Base-by-base conservation (phyloP, 2,888 invertebrate species). In the Eilema depressum region DNA sequence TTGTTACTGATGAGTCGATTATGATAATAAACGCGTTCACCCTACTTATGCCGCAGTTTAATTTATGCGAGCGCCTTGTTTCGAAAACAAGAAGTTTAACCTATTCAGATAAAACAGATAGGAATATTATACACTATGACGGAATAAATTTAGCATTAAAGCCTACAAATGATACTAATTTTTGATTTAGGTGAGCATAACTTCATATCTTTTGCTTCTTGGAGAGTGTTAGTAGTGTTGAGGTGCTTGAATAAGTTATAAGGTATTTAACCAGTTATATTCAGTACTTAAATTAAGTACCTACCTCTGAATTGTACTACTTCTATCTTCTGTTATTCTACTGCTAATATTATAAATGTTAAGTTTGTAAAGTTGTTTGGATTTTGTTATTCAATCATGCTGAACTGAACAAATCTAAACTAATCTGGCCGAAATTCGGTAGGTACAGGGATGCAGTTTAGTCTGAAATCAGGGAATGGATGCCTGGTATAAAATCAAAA, bases 61-160 rank as follows among this genome's bases (percentile, higher is more conserved):
- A 80, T 80, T 80, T 82, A 80, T 80, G 73, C 82, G 33, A 73
- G 73, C 61, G 70, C 73, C 75, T 77, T 75, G 80, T 75, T 75
- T 75, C 69, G 66, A 74, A 79, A 77, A 72, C 74, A 73, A 70
- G 66, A 53, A 75, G 70, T 80, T 79, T 77, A 68, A 73, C 73
- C 74, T 74, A 80, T 82, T 71, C 72, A 69, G 73, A 37, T 33
- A 14, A 68, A 74, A 82, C 73, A 71, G 71, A 80, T 79, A 70
- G 69, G 70, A 66, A 75, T 74, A 82, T 80, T 82, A 80, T 80
- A 71, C 82, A 68, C 69, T 69, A 74, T 59, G n/a, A 63, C 56
- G 53, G 75, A 74, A 80, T 82, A 79, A 79, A 70, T 72, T 71
- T 66, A 41, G 66, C 75, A 66, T 74, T 77, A 76, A 14, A 67